phyloP scores from a whole-genome alignment of 2,888 invertebrate genomes.

The Cheilosia vernalis region DNA sequence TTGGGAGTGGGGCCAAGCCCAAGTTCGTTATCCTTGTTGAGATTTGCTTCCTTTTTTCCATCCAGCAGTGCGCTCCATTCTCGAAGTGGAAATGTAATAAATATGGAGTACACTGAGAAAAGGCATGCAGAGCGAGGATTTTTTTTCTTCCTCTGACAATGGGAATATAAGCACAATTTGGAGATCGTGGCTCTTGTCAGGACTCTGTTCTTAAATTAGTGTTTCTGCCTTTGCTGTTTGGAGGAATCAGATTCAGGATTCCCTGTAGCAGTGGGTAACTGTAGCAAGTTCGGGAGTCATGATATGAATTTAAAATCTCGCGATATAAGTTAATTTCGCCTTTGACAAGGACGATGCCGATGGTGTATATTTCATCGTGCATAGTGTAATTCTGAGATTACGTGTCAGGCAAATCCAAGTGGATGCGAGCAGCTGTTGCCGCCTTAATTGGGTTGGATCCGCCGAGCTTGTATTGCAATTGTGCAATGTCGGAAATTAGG shows the following conservation, averaged over 20 bases:
- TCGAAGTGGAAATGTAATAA: constrained; percentile 64
- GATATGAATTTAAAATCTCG: constrained; percentile 47
- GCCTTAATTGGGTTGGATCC: constrained; percentile 21
- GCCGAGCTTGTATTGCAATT: background rate
- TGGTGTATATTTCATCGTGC: constrained; percentile 26
- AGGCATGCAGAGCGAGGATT: constrained; percentile 23
- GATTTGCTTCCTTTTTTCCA: constrained; percentile 22
- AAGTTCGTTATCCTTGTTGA: constrained; percentile 66
- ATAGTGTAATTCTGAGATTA: constrained; percentile 5
- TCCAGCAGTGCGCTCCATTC: background rate
- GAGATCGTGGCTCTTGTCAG: constrained; percentile 18
- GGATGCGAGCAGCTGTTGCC: constrained; percentile 32
- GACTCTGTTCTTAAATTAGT: constrained; percentile 44
- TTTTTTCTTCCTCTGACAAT: constrained; percentile 38
- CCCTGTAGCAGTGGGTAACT: background rate
- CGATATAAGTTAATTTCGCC: constrained; percentile 43
- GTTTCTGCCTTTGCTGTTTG: constrained; percentile 11
- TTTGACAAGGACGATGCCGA: constrained; percentile 41
- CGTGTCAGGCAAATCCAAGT: background rate
- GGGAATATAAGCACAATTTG: constrained; percentile 52
- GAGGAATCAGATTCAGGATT: constrained; percentile 29
- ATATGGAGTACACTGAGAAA: constrained; percentile 49
- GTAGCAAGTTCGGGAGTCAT: constrained; percentile 4
- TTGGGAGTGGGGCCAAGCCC: constrained; percentile 15
- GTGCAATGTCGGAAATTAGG: background rate